A percentile compares a stretch with the other conserved stretches of the same genome.
Evolutionary conservation across 2,113 vertebrate genomes (phyloP).

Genomic region (Toxotes chatareus): DNA sequence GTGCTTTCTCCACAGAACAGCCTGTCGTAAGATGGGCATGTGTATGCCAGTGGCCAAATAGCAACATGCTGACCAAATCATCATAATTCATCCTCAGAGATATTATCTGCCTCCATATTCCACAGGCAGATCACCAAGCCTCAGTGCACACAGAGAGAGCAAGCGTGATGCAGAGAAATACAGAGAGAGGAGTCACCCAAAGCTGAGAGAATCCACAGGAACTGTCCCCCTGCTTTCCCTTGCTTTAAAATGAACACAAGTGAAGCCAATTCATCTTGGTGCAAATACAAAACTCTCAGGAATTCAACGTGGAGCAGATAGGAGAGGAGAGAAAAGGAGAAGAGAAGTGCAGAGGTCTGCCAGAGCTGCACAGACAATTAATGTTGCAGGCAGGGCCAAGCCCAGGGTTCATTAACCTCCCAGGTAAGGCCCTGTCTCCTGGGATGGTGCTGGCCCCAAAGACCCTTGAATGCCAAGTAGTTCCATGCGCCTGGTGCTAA

Average conservation of each 20-base stretch:
- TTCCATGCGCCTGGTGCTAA: constrained; percentile 55
- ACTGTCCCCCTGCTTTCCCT: background rate
- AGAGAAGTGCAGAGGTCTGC: constrained; percentile 12
- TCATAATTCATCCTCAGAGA: constrained; percentile 58
- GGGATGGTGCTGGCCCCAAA: constrained; percentile 50
- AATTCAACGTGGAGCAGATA: constrained; percentile 8
- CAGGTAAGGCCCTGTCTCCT: constrained; percentile 57
- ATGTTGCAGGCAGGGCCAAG: constrained; percentile 56
- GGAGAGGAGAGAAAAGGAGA: too few relatives aligned
- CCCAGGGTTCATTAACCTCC: constrained; percentile 69
- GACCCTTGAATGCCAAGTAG: constrained; percentile 56
- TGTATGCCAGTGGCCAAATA: constrained; percentile 29
- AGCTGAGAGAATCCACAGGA: constrained; percentile 7
- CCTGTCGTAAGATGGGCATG: background rate
- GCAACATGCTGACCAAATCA: constrained; percentile 49
- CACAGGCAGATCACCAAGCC: constrained; percentile 32
- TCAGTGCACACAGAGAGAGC: constrained; percentile 18
- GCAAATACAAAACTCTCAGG: constrained; percentile 24
- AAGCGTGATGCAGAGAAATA: constrained; percentile 26
- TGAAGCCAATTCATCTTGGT: constrained; percentile 34
- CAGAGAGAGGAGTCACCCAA: constrained; percentile 21
- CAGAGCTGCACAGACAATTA: constrained; percentile 64
- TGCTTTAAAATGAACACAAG: constrained; percentile 40
- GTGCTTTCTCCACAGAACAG: background rate
- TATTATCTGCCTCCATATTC: constrained; percentile 58